Evolutionary conservation across 2,888 invertebrate genomes (phyloP).

Genomic region (Brachycybe producta): DNA sequence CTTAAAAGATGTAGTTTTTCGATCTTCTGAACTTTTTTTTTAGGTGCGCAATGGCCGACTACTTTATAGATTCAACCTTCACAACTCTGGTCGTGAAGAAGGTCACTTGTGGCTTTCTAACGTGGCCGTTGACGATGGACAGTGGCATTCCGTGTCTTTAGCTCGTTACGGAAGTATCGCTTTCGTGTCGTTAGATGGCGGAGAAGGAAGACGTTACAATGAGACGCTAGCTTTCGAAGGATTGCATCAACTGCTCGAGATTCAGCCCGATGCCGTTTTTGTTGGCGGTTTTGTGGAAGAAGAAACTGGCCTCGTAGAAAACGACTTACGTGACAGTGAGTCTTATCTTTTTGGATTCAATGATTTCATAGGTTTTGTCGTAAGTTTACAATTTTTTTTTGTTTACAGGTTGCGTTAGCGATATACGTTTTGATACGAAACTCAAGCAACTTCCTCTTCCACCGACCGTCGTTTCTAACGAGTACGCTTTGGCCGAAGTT

Average conservation of each 20-base stretch:
- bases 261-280: conserved; percentile 23
- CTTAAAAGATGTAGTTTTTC: neutral
- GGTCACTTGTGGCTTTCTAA: conserved; percentile 20
- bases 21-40: no score
- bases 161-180: conserved; percentile 31
- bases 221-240: conserved; percentile 22
- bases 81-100: conserved; percentile 23
- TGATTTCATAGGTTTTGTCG: neutral
- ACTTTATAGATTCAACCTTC: conserved; percentile 33
- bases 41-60: conserved; percentile 31
- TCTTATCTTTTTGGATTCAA: neutral
- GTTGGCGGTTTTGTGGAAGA: conserved; percentile 24
- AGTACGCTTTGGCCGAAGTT: conserved; percentile 76
- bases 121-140: conserved; percentile 31
- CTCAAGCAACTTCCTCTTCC: conserved; percentile 88
- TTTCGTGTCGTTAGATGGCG: conserved; percentile 34
- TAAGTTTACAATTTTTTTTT: conserved; percentile 2
- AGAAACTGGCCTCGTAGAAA: conserved; percentile 18
- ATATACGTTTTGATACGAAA: conserved; percentile 37
- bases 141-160: conserved; percentile 33
- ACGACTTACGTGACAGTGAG: conserved; percentile 22
- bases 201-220: conserved; percentile 30
- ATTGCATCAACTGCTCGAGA: conserved; percentile 21
- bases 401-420: conserved; percentile 37
- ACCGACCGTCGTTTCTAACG: conserved; percentile 80